Base-by-base conservation (phyloP, 2,888 invertebrate species). In the Tetanocera ferruginea region DNA sequence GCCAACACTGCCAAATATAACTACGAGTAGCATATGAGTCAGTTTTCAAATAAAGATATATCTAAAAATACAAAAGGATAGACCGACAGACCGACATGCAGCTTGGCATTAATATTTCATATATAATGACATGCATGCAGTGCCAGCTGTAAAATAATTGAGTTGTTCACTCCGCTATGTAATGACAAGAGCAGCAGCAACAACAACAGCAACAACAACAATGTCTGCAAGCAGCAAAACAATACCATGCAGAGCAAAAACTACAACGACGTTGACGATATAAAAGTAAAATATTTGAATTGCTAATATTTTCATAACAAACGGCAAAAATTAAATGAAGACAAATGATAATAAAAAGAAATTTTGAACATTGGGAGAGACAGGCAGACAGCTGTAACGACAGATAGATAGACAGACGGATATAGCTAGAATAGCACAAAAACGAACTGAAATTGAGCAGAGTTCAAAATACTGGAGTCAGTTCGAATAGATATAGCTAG, bases 101-200 rank as follows among this genome's bases (percentile, higher is more conserved):
- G 2, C 43, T 3, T 43, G 43, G 43, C 43, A 43, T 43, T 11
- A 43, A 11, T 43, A 43, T 43, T 43, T 60, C 60, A 25, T 60
- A 11, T 25, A 17, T 60, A 66, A 66, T 66, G 66, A 66, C 19
- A n/a, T 34, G 66, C 66, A 66, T 34, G 66, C 66, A 34, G 31
- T 37, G 66, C 31, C 66, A 66, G 31, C 66, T 66, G 66, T 14
- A 66, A 66, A 66, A 66, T 66, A 66, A 66, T 66, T 66, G 66
- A 66, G 37, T 66, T 37, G 66, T 66, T 66, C 34, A n/a, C 66
- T 9, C 34, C 66, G 19, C 66, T 66, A 19, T 37, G 19, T 37
- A n/a, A 60, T 60, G 66, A 34, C 66, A 66, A 5, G 11, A n/a
- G 19, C 37, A 37, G 31, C 3, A 37, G 34, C 19, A 66, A 66